phyloP scores from a whole-genome alignment of 2,113 vertebrate species.

The Rhinogobius similis region DNA sequence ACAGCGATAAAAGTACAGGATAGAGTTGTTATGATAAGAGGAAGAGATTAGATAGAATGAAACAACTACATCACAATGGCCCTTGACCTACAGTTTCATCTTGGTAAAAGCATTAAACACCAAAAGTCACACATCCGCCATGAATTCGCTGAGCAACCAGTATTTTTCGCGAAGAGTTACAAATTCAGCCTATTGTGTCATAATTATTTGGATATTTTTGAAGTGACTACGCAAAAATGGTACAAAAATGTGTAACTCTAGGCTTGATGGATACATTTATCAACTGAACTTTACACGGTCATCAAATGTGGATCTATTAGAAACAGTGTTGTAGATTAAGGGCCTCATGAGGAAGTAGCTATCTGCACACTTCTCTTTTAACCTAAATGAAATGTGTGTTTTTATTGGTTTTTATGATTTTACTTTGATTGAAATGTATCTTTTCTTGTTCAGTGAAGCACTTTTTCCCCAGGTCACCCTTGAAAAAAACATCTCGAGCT shows the following conservation, averaged over 20 bases:
- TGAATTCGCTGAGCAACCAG: conserved; percentile 42
- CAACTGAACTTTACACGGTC: neutral
- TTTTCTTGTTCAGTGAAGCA: no score
- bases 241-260: no score
- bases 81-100: conserved; percentile 27
- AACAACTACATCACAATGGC: conserved; percentile 18
- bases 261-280: no score
- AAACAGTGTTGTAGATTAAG: no score
- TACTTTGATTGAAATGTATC: no score
- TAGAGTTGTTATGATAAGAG: conserved; percentile 31
- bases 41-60: conserved; percentile 43
- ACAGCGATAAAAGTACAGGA: conserved; percentile 8
- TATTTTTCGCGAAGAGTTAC: conserved; percentile 11
- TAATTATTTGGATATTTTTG: conserved; percentile 4
- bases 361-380: no score
- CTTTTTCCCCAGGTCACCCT: no score
- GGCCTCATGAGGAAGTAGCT: no score
- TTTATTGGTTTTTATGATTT: no score
- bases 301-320: neutral
- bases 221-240: conserved; percentile 19
- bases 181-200: conserved; percentile 3
- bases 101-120: conserved; percentile 40
- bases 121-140: conserved; percentile 58
- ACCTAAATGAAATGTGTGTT: no score
- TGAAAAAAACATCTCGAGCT: no score